Base-by-base conservation (phyloP, 2,113 vertebrate species). In the Grallaria varia region DNA sequence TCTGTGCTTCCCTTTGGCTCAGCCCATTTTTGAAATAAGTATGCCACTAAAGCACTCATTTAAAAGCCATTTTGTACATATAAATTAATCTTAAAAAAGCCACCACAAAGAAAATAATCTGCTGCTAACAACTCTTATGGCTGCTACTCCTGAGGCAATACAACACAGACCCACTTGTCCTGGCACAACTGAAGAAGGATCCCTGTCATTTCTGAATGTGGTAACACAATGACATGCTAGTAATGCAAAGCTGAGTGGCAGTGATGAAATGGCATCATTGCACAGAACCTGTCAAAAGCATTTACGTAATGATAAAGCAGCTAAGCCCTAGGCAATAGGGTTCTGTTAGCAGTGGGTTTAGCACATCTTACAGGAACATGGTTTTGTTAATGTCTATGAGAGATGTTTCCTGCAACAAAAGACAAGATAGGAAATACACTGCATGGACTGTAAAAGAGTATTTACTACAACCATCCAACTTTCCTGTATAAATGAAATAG, bases 381-480 rank as follows among this genome's bases (percentile, higher is more conserved):
- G 4, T 30, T 73, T 75, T 81, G 22, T 77, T 56, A 77, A 63
- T 47, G 15, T 68, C 40, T 56, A 10, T 10, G 8, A 93, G 89
- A 96, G 79, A 68, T 59, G 58, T 87, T 94, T 92, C 74, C 78
- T 94, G 56, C 28, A 88, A 9, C 85, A 94, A 68, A 92, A 89
- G 79, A 87, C n/a, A 87, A 83, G 68, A 79, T 4, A 84, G 67
- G 50, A 85, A 50, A 7, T 71, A 56, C 0, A 2, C 33, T 77
- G 17, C 39, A 72, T 30, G 64, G 77, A 89, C 80, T 87, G 31
- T 50, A 79, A 81, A 81, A 95, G 42, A 59, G 9, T 0, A 49
- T 23, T 66, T 75, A 81, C 27, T 80, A n/a, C 28, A 72, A 82
- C 31, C 93, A 86, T 33, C 10, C 55, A 74, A 4, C 15, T 19